A percentile compares a stretch with the other conserved stretches of the same genome.
These are phyloP conservation scores for Xylota segnis DNA, from an alignment of 2,888 invertebrate species.

Conservation along the genomic window DNA sequence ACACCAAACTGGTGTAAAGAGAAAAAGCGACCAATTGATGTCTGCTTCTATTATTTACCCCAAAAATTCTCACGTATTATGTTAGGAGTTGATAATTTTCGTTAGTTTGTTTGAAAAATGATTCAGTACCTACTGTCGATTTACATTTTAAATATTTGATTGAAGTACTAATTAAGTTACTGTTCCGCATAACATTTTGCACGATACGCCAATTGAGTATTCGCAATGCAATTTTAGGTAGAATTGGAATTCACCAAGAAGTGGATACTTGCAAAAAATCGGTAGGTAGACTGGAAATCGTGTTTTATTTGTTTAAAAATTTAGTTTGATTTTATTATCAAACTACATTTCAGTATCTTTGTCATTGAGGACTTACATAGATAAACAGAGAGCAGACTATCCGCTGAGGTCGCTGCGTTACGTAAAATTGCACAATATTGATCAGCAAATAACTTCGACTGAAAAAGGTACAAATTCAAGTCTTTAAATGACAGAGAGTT, in stretches of 20 bases:
- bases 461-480: no score
- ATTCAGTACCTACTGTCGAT: background rate
- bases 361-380: no score
- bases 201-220: background rate
- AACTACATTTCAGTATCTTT: background rate
- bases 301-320: background rate
- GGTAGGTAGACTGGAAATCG: no score
- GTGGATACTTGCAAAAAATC: no score
- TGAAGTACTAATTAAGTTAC: conserved; percentile 1
- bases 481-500: no score
- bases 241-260: background rate
- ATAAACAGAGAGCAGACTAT: no score
- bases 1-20: background rate
- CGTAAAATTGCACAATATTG: no score
- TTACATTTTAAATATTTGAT: conserved; percentile 5
- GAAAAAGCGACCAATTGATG: background rate
- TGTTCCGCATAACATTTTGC: conserved; percentile 3
- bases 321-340: background rate
- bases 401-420: no score
- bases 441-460: no score
- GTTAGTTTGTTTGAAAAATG: background rate
- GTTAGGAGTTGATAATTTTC: conserved; percentile 1
- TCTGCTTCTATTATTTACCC: conserved; percentile 1
- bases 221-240: background rate
- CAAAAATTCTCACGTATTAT: background rate